Evolutionary conservation across 2,113 vertebrate genomes (phyloP).

Genomic region (Rhinoderma darwinii): DNA sequence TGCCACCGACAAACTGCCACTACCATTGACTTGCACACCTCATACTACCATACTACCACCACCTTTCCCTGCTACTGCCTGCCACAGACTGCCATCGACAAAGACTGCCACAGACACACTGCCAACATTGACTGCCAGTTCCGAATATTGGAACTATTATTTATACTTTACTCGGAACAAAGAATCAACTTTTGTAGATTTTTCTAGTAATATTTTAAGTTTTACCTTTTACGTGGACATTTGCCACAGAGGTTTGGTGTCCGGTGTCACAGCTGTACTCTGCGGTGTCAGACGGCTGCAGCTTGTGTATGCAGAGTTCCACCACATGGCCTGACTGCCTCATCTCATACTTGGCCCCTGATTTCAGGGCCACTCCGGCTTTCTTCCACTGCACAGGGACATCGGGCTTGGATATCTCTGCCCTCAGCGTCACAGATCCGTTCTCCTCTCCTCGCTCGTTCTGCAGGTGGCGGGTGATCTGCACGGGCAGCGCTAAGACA

Average conservation of each 20-base stretch:
- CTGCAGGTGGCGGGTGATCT: constrained; percentile 6
- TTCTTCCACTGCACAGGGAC: constrained; percentile 58
- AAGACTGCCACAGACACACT: too few species aligned
- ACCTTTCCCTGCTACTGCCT: too few species aligned
- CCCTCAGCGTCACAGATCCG: background rate
- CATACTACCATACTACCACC: too few species aligned
- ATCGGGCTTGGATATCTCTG: constrained; percentile 19
- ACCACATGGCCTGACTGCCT: constrained; percentile 40
- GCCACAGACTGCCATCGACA: too few species aligned
- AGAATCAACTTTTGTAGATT: too few species aligned
- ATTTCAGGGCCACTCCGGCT: constrained; percentile 48
- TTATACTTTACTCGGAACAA: too few species aligned
- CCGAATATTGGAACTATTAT: too few species aligned
- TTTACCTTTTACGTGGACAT: constrained; percentile 56
- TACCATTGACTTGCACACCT: too few species aligned
- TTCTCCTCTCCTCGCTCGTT: constrained; percentile 50
- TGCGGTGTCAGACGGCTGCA: constrained; percentile 56
- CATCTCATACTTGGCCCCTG: constrained; percentile 61
- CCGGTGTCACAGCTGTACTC: constrained; percentile 61
- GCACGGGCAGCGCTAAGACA: constrained; percentile 44
- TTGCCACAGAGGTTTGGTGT: constrained; percentile 30
- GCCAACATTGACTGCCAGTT: too few species aligned
- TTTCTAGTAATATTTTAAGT: background rate
- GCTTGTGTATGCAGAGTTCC: constrained; percentile 53
- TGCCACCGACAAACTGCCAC: too few species aligned